A percentile compares a stretch with the other conserved stretches of the same genome.
Conservation (phyloP, 2,113 vertebrate species). For the Hemiscyllium ocellatum region DNA sequence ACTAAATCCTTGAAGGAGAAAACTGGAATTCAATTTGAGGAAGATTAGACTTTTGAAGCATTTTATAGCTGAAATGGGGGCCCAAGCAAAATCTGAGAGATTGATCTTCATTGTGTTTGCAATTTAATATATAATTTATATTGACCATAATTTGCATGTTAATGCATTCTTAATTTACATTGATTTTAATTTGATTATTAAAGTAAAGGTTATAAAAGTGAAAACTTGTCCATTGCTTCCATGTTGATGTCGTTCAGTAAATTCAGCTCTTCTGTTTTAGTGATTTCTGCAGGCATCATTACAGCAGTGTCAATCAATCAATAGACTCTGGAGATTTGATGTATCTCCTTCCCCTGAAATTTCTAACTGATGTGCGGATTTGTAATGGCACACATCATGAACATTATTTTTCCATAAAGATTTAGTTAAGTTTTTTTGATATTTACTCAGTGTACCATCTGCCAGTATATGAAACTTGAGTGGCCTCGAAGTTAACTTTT, state of each 20-base stretch:
- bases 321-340: not conserved
- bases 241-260: not conserved
- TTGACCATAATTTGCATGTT: no score
- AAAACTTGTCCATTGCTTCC: not conserved
- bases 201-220: not conserved
- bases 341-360: not conserved
- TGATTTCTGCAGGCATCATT: not conserved
- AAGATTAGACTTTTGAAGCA: no score
- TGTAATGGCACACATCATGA: not conserved
- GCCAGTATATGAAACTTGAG: not conserved
- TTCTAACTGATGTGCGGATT: not conserved
- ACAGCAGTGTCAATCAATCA: not conserved
- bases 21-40: no score
- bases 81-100: no score
- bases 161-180: no score
- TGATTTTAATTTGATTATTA: not conserved
- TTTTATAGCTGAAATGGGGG: no score
- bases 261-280: not conserved
- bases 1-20: no score
- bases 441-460: not conserved
- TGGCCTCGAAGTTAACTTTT: not conserved
- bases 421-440: not conserved
- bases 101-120: no score
- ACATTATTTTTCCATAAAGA: not conserved
- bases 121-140: no score